Percentiles rank a stretch among this genome's conserved stretches.
These are phyloP conservation scores for Dermolepida albohirtum DNA, from an alignment of 2,888 invertebrate genomes.

Conservation along the genomic window DNA sequence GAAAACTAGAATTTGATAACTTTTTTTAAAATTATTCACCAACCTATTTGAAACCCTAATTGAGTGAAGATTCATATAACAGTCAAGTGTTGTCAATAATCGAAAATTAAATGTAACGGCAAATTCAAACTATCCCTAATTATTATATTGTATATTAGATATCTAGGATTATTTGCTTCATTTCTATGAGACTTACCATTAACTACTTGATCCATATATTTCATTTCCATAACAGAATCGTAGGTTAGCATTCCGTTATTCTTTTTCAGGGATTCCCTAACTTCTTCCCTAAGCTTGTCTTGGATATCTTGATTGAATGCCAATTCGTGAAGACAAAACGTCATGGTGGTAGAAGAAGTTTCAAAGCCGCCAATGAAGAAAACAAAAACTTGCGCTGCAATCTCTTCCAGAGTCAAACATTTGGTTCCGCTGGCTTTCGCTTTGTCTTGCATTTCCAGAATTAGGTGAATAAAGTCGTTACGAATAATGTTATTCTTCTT, in stretches of 20 bases:
- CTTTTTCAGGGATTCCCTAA: conserved; percentile 6
- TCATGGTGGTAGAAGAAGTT: conserved; percentile 25
- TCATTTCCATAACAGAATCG: conserved; percentile 35
- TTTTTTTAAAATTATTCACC: too few relatives aligned
- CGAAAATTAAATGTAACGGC: too few relatives aligned
- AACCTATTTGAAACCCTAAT: too few relatives aligned
- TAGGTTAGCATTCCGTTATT: neutral
- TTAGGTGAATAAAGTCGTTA: conserved; percentile 12
- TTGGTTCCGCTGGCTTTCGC: conserved; percentile 23
- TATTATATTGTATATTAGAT: too few relatives aligned
- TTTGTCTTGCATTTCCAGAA: conserved; percentile 9
- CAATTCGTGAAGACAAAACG: conserved; percentile 37
- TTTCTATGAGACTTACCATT: conserved; percentile 34
- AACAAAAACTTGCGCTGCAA: conserved; percentile 27
- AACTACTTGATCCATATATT: conserved; percentile 37
- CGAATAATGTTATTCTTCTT: conserved; percentile 1
- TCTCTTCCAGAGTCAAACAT: conserved; percentile 42
- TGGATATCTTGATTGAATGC: conserved; percentile 37
- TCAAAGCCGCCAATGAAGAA: conserved; percentile 38
- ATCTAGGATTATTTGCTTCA: too few relatives aligned
- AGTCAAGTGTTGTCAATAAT: too few relatives aligned
- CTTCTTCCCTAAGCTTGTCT: conserved; percentile 23
- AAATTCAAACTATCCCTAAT: too few relatives aligned
- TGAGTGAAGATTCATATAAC: too few relatives aligned
- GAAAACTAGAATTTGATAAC: too few relatives aligned